phyloP scores from a whole-genome alignment of 2,797 vertebrate genomes.

The Enoplosus armatus region DNA sequence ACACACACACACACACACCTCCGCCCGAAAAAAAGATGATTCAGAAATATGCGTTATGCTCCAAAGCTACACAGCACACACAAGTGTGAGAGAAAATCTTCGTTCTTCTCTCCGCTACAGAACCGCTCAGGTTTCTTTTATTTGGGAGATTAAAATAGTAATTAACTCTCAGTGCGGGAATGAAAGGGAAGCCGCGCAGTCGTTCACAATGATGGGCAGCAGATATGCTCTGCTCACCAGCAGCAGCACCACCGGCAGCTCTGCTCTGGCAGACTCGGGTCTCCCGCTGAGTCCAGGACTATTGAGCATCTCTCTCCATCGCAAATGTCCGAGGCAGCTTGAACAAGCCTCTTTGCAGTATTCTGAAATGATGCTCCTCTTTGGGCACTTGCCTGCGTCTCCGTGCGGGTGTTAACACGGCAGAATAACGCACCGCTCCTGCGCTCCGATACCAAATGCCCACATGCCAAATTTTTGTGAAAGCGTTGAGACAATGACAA shows the following conservation, averaged over 20 bases:
- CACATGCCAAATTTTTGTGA: slow-evolving; percentile 8
- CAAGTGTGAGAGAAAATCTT: slow-evolving; percentile 12
- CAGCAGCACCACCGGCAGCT: slow-evolving; percentile 37
- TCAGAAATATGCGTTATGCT: slow-evolving; percentile 55
- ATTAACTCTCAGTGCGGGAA: slow-evolving; percentile 46
- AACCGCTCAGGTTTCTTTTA: slow-evolving; percentile 20
- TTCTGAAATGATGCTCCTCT: slow-evolving; percentile 37
- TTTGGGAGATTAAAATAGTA: slow-evolving; percentile 16
- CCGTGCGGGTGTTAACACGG: slow-evolving; percentile 12
- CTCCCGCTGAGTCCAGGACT: slow-evolving; percentile 64
- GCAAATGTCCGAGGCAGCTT: slow-evolving; percentile 27
- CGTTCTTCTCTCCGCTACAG: neutral
- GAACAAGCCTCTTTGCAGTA: slow-evolving; percentile 46
- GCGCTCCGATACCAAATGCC: slow-evolving; percentile 33
- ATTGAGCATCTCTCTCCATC: slow-evolving; percentile 36
- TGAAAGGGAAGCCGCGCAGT: slow-evolving; percentile 12
- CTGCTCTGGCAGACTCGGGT: slow-evolving; percentile 54
- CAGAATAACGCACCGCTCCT: slow-evolving; percentile 29
- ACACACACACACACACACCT: slow-evolving; percentile 35
- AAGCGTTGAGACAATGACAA: neutral
- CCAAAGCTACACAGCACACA: slow-evolving; percentile 3
- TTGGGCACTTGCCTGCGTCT: slow-evolving; percentile 31
- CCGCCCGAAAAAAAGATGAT: slow-evolving; percentile 56
- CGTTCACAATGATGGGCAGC: slow-evolving; percentile 30
- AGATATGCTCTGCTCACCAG: slow-evolving; percentile 26